Evolutionary conservation across 2,888 invertebrate species (phyloP), one percentile per base, ranked within the genome.

Genomic region (Busseola fusca): DNA sequence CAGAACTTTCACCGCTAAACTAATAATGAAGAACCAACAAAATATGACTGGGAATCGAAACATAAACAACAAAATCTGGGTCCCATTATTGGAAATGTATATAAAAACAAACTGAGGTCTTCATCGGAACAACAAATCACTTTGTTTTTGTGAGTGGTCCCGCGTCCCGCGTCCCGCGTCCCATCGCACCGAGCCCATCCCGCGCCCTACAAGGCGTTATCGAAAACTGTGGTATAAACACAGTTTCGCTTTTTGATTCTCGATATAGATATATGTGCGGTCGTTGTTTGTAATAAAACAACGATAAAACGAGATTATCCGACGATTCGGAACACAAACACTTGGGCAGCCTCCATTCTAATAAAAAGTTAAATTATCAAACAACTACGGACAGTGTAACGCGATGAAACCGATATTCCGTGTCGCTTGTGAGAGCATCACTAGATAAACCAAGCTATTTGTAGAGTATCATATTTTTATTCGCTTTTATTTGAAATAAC

Each of bases 111-210:
- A 81, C 62, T 81, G 77, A 92, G 90, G 87, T 90, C 91, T 91
- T 90, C 92, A 92, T 92, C 91, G 87, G 78, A 86, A 86, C 88
- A 88, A 94, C 93, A 93, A 93, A 93, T 93, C 92, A 92, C 90
- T 89, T 87, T 84, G 88, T 91, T 92, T 92, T 93, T 91, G 86
- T 86, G 73, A 66, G 56, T 66, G 83, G 76, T 50, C 59, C 79
- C 48, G 60, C 42, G 27, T n/a, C 50, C 67, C 67, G 67, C n/a
- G 76, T 50, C 59, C 79, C 48, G 60, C 42, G 27, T n/a, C 50
- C 67, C 67, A 67, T 3, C 60, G 57, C 64, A 37, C 34, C 73
- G 58, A 30, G 25, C 37, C 73, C 52, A 37, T 7, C 27, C 57
- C 57, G 45, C 27, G 57, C 37, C 84, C 78, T 74, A 73, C 83